Evolutionary conservation across 2,888 invertebrate species (phyloP), one percentile per base, ranked within the genome.

Genomic region (Heliconius sara): DNA sequence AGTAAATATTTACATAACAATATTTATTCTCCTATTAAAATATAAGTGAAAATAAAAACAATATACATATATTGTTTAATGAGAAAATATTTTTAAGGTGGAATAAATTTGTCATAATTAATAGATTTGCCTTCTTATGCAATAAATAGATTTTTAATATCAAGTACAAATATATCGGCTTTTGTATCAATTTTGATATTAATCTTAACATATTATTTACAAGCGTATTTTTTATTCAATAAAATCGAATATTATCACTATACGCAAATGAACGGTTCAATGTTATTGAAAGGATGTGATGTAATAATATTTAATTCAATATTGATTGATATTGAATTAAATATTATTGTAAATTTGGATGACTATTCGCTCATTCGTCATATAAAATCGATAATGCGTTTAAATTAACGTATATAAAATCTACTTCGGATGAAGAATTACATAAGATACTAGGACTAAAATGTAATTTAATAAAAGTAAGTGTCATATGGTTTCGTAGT

Each of bases 101-200:
- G 52, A 57, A 30, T 57, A 52, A 72, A 72, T 72, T 30, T 57
- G 16, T 22, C 3, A 34, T n/a, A n/a, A 43, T n/a, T 13, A 27
- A 73, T 57, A 34, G 22, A 19, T 71, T 4, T 52, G 34, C n/a
- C 34, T 60, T 57, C 30, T 30, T n/a, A 52, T 73, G 57, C 30
- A 73, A 73, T 73, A 73, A 73, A 52, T 57, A 47, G 19, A 52
- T 71, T 71, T 13, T 27, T 27, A 30, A 13, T 25, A 25, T 13
- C n/a, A 30, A n/a, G 72, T 73, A 34, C 72, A 34, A 72, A 72
- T 72, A 60, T 57, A 73, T 57, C 6, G 72, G 34, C 72, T 73
- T 57, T 34, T 57, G 6, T 73, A 57, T n/a, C 22, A 12, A 34
- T 30, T 73, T 57, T 27, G 39, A 68, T 43, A 25, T 68, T 43